Evolutionary conservation across 2,113 vertebrate species (phyloP).

Genomic region (Naja naja): DNA sequence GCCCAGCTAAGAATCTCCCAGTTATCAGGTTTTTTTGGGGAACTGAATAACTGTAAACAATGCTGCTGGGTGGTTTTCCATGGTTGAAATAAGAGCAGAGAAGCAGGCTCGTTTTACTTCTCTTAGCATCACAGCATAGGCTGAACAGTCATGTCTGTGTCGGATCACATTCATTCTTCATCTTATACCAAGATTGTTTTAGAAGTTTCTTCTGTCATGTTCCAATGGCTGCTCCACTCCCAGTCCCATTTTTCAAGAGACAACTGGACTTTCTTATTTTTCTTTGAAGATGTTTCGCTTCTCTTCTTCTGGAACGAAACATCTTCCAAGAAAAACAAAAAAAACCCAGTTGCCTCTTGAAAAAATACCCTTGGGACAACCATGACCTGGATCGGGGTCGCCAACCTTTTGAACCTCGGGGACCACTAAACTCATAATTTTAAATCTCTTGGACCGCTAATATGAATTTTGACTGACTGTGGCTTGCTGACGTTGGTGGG

Average conservation of each 20-base stretch:
- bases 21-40: background rate
- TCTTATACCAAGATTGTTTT: background rate
- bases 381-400: background rate
- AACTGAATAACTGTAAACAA: background rate
- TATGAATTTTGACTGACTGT: too few relatives aligned
- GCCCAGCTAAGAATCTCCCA: background rate
- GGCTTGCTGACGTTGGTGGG: too few relatives aligned
- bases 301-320: background rate
- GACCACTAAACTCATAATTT: too few relatives aligned
- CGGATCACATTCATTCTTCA: background rate
- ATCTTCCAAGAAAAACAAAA: background rate
- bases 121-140: background rate
- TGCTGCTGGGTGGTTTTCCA: background rate
- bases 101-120: background rate
- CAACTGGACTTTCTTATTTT: background rate
- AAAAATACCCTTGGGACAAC: background rate
- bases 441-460: too few relatives aligned
- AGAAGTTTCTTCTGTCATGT: background rate
- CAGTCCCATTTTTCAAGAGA: background rate
- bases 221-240: background rate
- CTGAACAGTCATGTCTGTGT: background rate
- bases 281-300: background rate
- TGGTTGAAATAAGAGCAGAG: background rate
- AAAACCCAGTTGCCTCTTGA: background rate
- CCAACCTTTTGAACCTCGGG: too few relatives aligned